phyloP scores from a whole-genome alignment of 1,140 invertebrate genomes.

The Adelges cooleyi region DNA sequence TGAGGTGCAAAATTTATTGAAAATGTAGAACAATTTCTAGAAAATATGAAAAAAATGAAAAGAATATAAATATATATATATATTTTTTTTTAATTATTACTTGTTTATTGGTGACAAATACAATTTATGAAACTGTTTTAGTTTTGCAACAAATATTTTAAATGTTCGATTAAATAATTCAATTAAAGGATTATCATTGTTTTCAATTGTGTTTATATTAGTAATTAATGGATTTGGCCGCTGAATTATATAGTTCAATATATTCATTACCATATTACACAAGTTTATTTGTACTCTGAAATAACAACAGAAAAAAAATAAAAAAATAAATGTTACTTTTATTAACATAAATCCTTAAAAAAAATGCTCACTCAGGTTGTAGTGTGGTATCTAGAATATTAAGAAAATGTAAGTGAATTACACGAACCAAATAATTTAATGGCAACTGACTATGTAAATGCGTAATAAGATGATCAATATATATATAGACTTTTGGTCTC shows the following conservation, averaged over 20 bases:
- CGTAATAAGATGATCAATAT: conserved; percentile 21
- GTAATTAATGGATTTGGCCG: conserved; percentile 7
- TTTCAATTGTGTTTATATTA: background rate
- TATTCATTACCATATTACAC: conserved; percentile 18
- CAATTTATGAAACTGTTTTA: conserved; percentile 14
- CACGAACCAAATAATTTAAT: conserved; percentile 14
- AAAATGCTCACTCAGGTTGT: conserved; percentile 11
- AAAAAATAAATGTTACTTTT: background rate
- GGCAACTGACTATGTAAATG: conserved; percentile 20
- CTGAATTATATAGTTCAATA: conserved; percentile 8
- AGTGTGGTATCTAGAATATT: conserved; percentile 18
- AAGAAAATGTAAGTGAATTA: conserved; percentile 17
- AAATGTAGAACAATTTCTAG: too few relatives aligned
- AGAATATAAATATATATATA: background rate
- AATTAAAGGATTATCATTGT: background rate
- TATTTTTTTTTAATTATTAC: conserved; percentile 6
- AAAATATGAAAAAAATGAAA: background rate
- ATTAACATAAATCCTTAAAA: too few relatives aligned
- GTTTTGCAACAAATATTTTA: conserved; percentile 10
- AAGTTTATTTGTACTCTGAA: conserved; percentile 19
- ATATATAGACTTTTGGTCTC: conserved; percentile 17
- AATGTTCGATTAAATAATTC: conserved; percentile 14
- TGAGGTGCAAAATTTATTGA: background rate
- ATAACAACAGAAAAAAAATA: background rate
- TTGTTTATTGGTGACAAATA: background rate